Conservation (phyloP, 2,113 vertebrate species). For the Caretta caretta region DNA sequence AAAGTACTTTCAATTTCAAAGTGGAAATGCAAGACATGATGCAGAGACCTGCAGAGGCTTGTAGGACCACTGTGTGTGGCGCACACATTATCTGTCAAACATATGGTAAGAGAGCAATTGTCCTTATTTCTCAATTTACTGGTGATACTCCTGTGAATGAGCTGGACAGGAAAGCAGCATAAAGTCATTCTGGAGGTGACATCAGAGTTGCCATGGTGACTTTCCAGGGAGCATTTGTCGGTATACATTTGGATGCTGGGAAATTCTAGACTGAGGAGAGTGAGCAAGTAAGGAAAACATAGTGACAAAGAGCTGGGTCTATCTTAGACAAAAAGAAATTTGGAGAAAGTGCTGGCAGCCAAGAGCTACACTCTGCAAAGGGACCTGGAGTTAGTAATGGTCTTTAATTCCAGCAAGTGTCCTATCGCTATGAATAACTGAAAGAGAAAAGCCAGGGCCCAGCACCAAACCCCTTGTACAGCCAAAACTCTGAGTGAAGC, state of each 20-base stretch:
- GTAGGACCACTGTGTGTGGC: rapidly evolving
- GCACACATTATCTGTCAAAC: slow-evolving; percentile 13
- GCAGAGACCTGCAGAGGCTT: neutral
- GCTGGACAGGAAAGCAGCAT: slow-evolving; percentile 43
- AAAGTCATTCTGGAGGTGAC: slow-evolving; percentile 37
- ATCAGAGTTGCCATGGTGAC: slow-evolving; percentile 69
- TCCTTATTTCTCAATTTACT: neutral
- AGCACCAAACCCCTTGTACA: neutral
- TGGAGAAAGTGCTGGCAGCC: slow-evolving; percentile 13
- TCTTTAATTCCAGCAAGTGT: slow-evolving; percentile 2
- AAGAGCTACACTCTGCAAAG: neutral
- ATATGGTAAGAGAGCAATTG: neutral
- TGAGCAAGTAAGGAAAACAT: slow-evolving; percentile 10
- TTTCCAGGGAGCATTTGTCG: neutral
- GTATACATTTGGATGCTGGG: slow-evolving; percentile 4
- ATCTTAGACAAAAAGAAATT: slow-evolving; percentile 34
- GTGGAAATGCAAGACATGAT: neutral
- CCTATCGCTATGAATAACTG: neutral
- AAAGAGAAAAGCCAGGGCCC: neutral
- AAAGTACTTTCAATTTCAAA: slow-evolving; percentile 1
- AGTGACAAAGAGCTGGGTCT: neutral
- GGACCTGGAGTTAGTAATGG: neutral
- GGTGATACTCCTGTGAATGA: neutral
- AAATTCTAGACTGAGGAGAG: slow-evolving; percentile 6
- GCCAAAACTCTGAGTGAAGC: neutral